Percentiles rank a stretch among this genome's conserved stretches.
phyloP scores from a whole-genome alignment of 2,797 vertebrate genomes.

The Bradypodion pumilum region DNA sequence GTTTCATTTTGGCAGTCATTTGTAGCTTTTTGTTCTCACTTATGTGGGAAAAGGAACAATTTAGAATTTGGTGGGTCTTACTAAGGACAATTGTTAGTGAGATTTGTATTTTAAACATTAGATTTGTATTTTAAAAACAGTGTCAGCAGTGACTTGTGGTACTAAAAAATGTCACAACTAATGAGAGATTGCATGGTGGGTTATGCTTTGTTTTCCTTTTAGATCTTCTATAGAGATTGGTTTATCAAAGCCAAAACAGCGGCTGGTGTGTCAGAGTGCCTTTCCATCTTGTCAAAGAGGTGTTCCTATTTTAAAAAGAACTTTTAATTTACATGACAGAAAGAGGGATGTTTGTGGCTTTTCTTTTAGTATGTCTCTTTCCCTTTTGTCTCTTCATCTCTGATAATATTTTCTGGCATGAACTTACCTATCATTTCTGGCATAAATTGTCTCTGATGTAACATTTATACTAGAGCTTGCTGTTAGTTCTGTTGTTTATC shows the following conservation, averaged over 20 bases:
- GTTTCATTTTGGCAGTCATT: too few species aligned
- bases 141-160: constrained; percentile 17
- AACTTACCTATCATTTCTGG: constrained; percentile 27
- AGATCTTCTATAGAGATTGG: constrained; percentile 10
- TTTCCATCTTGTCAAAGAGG: constrained; percentile 27
- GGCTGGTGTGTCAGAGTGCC: neutral
- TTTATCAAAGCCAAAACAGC: constrained; percentile 11
- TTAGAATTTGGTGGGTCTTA: neutral
- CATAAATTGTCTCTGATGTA: constrained; percentile 33
- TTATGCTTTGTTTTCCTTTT: constrained; percentile 34
- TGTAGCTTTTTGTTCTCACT: neutral
- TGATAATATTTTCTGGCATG: constrained; percentile 22
- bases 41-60: neutral
- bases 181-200: neutral
- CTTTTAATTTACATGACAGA: constrained; percentile 19
- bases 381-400: constrained; percentile 29
- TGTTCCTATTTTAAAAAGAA: constrained; percentile 15
- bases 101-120: constrained; percentile 18
- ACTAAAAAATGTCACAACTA: constrained; percentile 36
- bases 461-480: constrained; percentile 11
- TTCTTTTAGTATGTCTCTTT: constrained; percentile 11
- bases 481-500: neutral
- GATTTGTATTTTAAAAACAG: constrained; percentile 5
- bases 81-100: neutral
- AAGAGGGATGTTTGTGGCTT: constrained; percentile 26